phyloP scores from a whole-genome alignment of 2,888 invertebrate genomes.

The Diadromus collaris region DNA sequence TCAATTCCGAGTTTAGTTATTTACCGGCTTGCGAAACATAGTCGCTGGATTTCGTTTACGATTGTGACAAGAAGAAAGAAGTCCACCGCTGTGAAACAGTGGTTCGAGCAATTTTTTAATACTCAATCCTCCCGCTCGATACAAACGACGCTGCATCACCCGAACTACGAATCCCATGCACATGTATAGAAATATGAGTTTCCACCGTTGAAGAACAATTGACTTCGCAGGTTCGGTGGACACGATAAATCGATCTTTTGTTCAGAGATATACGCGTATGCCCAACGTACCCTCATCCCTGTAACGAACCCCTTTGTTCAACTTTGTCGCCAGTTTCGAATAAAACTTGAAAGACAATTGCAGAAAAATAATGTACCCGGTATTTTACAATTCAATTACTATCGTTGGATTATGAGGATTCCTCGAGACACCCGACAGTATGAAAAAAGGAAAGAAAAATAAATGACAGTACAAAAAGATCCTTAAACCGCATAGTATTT shows the following conservation, averaged over 20 bases:
- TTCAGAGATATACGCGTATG: neutral
- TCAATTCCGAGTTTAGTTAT: slow-evolving; percentile 11
- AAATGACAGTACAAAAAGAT: neutral
- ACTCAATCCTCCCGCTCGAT: neutral
- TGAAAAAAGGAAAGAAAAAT: slow-evolving; percentile 4
- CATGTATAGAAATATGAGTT: neutral
- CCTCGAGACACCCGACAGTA: neutral
- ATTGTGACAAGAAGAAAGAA: neutral
- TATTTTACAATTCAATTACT: neutral
- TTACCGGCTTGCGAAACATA: slow-evolving; percentile 3
- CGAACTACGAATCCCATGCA: neutral
- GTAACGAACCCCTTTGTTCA: neutral
- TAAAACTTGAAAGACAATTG: neutral
- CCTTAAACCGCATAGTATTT: neutral
- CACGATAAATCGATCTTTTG: slow-evolving; percentile 5
- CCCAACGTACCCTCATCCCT: neutral
- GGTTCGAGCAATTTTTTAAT: neutral
- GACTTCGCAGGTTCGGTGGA: slow-evolving; percentile 3
- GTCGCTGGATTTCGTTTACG: neutral
- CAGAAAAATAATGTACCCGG: neutral
- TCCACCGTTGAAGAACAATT: neutral
- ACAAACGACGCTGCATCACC: neutral
- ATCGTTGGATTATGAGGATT: neutral
- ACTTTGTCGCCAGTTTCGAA: neutral
- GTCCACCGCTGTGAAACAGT: neutral